Base-by-base conservation (phyloP, 2,888 invertebrate genomes). In the Spodoptera exigua region DNA sequence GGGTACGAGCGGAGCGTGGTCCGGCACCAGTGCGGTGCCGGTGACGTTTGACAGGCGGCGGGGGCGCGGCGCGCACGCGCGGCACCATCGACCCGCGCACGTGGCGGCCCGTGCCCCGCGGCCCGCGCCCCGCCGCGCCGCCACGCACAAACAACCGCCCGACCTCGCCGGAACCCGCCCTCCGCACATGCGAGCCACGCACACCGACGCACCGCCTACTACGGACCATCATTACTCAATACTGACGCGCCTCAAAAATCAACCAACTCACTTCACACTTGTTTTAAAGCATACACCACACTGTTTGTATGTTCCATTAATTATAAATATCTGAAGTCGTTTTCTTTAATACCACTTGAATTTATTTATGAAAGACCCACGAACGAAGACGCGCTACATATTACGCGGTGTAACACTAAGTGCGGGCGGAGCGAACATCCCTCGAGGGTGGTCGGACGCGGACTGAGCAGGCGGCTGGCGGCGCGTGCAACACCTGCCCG, bases 31-130 rank as follows among this genome's bases (percentile, higher is more conserved):
- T 52, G 49, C 57, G 69, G 60, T 40, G 52, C 49, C 70, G 73
- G 70, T 84, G 89, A 87, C 86, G 84, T 85, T 83, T 84, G 81
- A 75, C 78, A 77, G 79, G 18, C 67, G 57, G 63, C 65, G 70
- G 57, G 63, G 64, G 70, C 27, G 27, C 27, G 27, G 55, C 51
- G 86, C 91, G 89, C 89, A 79, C 76, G 91, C 92, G 92, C 88
- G 82, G 74, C 76, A 61, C 40, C 79, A 93, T 93, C 93, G 92
- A 93, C 90, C 92, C 81, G 84, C 85, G 87, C 89, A 91, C 91
- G 90, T 91, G 91, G 85, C 78, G 75, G 66, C 69, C 70, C 61
- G 66, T 44, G 51, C 43, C 40, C 79, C 92, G 92, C 93, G 92
- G 92, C 90, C 92, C 81, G 84, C 85, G 87, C 89, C 90, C 78